These are phyloP conservation scores for Calidris pygmaea DNA, from an alignment of 2,113 vertebrate species.

Conservation along the genomic window DNA sequence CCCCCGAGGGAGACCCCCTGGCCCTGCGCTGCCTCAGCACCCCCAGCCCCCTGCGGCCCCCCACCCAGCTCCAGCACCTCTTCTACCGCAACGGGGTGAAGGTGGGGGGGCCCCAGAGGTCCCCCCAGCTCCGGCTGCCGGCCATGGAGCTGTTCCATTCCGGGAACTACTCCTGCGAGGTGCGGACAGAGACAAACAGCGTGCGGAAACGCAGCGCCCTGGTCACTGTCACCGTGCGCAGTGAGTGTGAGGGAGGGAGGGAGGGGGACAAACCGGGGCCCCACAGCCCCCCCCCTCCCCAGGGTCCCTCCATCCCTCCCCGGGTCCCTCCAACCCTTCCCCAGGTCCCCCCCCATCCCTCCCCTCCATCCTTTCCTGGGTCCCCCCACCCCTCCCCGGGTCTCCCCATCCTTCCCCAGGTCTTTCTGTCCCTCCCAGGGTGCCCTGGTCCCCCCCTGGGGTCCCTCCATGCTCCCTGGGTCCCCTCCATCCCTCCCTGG, in stretches of 20 bases:
- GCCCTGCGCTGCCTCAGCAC: background rate
- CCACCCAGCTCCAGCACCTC: background rate
- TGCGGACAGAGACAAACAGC: background rate
- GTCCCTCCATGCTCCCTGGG: too few species aligned
- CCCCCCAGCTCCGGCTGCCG: background rate
- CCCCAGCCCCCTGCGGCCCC: background rate
- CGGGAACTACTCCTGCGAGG: background rate
- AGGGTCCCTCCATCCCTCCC: too few species aligned
- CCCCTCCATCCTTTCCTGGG: background rate
- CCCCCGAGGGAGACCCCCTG: background rate
- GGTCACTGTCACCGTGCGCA: rapidly evolving
- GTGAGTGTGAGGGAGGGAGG: background rate
- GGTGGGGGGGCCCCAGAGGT: background rate
- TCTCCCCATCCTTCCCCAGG: too few species aligned
- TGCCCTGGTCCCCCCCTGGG: too few species aligned
- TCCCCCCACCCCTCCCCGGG: too few species aligned
- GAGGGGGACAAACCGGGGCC: background rate
- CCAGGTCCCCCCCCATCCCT: background rate
- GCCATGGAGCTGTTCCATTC: background rate
- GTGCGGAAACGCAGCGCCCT: background rate
- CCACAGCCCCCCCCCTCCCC: background rate
- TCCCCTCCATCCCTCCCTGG: too few species aligned
- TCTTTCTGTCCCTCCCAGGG: too few species aligned
- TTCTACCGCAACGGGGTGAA: background rate
- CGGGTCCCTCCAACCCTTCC: too few species aligned